Percentiles rank a stretch among this genome's conserved stretches.
These are phyloP conservation scores for Trematomus loennbergii DNA, from an alignment of 2,113 vertebrate species.

Conservation along the genomic window DNA sequence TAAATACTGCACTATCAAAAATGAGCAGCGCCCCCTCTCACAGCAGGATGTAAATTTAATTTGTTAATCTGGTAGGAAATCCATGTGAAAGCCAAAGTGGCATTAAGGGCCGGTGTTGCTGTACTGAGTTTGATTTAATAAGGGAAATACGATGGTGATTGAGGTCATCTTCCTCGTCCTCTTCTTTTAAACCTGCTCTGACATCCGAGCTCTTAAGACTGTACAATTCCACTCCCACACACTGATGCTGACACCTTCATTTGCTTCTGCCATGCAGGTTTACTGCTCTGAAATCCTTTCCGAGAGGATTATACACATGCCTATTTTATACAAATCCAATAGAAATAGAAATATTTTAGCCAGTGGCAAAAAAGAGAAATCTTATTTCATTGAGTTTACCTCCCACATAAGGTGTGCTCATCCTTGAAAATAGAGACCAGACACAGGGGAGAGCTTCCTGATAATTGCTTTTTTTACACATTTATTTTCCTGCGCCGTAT, in stretches of 20 bases:
- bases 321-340: slow-evolving; percentile 46
- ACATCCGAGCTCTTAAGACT: slow-evolving; percentile 33
- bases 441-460: slow-evolving; percentile 40
- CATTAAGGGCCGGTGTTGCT: slow-evolving; percentile 51
- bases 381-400: slow-evolving; percentile 51
- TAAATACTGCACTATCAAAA: not conserved
- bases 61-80: slow-evolving; percentile 58
- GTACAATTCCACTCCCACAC: slow-evolving; percentile 29
- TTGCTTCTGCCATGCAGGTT: slow-evolving; percentile 47
- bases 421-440: slow-evolving; percentile 42
- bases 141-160: slow-evolving; percentile 51
- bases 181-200: slow-evolving; percentile 28
- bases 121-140: slow-evolving; percentile 45
- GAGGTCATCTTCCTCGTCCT: slow-evolving; percentile 47
- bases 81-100: slow-evolving; percentile 49
- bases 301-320: slow-evolving; percentile 48
- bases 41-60: slow-evolving; percentile 55
- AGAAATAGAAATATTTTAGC: slow-evolving; percentile 47
- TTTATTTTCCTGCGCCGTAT: slow-evolving; percentile 27
- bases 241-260: slow-evolving; percentile 63
- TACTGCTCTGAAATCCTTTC: slow-evolving; percentile 39
- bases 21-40: not conserved
- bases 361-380: slow-evolving; percentile 29
- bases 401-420: slow-evolving; percentile 31
- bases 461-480: slow-evolving; percentile 52